These are phyloP conservation scores for Pipistrellus pipistrellus DNA, from an alignment of 2,797 vertebrate species.

Conservation along the genomic window DNA sequence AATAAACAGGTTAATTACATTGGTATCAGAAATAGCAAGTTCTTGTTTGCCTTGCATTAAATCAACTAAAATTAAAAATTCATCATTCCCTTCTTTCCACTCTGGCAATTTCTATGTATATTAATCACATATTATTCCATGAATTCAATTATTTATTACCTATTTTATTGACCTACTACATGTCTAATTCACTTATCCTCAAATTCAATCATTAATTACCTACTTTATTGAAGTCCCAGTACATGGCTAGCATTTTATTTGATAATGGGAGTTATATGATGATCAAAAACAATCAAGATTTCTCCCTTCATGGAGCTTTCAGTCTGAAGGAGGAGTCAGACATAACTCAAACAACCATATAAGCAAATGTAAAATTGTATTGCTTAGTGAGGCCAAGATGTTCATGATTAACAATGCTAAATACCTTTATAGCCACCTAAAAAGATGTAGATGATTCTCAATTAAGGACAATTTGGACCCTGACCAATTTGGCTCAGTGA, in stretches of 20 bases:
- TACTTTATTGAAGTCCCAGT: neutral
- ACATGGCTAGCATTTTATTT: neutral
- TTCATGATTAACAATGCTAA: neutral
- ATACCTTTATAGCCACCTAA: neutral
- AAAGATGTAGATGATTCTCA: neutral
- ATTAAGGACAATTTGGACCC: neutral
- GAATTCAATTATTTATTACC: neutral
- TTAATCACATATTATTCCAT: neutral
- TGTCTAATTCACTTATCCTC: neutral
- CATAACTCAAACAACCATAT: neutral
- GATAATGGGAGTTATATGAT: neutral
- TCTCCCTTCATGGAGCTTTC: neutral
- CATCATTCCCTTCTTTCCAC: neutral
- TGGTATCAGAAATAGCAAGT: conserved; percentile 32
- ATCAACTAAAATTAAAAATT: conserved; percentile 54
- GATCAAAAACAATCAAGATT: neutral
- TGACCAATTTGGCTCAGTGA: too few species aligned
- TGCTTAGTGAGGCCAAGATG: neutral
- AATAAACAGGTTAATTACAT: too few species aligned
- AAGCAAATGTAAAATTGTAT: neutral
- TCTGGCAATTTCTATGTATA: neutral
- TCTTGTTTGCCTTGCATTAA: neutral
- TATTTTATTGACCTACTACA: neutral
- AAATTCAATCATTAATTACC: neutral
- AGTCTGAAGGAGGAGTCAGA: neutral